Evolutionary conservation across 2,888 invertebrate genomes (phyloP), one percentile per base, ranked within the genome.

Genomic region (Nephrocerus scutellatus): DNA sequence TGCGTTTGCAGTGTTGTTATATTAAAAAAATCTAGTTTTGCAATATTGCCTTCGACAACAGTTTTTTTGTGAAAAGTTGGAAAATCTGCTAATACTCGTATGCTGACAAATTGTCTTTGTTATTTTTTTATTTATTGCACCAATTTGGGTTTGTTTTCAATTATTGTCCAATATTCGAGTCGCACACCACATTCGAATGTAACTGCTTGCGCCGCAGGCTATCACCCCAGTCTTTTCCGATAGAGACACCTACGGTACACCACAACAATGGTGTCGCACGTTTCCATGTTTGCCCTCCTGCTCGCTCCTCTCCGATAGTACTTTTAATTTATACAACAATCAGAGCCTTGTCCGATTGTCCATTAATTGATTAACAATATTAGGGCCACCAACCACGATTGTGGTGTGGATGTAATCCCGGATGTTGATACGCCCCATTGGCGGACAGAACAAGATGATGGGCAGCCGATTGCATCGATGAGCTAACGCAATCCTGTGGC

Each of bases 361-460:
- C n/a, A n/a, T n/a, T n/a, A n/a, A n/a, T 28, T 43, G 50, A 33
- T 43, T 59, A 63, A 36, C 59, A 60, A 58, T 61, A 66, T 62
- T 66, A 65, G 56, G 66, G 59, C 68, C 68, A 68, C 68, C 68
- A 68, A 28, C 60, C 55, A 19, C 57, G 54, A 46, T 58, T 66
- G 40, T 50, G 57, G 39, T 55, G 60, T 28, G 49, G 54, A 37
- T 50, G 56, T 15, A 50, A 50, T 57, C 57, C 67, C 8, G 62
- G 55, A 50, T 66, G 68, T 35, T 66, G 67, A 37, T 63, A 63
- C 12, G 57, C 48, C 2, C 53, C 63, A 55, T 62, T 58, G 2
- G 75, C 73, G 0, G 75, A 73, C 36, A 74, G 49, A 2, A 71
- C 57, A 62, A 74, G 66, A 28, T 76, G 74, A 44, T 63, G 59